phyloP scores from a whole-genome alignment of 2,113 vertebrate genomes.

The Tachycineta bicolor region DNA sequence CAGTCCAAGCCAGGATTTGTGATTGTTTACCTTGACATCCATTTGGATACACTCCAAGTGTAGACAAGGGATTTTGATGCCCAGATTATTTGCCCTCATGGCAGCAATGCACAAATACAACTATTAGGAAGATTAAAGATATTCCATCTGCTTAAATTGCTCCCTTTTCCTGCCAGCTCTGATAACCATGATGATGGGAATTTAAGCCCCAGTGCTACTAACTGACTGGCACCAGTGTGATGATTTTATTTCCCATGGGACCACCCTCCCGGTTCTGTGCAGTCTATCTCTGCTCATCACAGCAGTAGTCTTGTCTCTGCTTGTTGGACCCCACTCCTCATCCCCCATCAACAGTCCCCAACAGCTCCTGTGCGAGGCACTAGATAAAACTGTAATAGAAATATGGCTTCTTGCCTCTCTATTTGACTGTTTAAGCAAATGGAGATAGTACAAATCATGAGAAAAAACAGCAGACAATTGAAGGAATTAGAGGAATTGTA shows the following conservation, averaged over 20 bases:
- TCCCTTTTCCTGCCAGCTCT: conserved; percentile 38
- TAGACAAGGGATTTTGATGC: conserved; percentile 62
- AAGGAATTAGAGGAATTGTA: conserved; percentile 30
- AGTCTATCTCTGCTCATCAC: neutral
- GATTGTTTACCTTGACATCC: conserved; percentile 52
- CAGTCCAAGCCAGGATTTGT: conserved; percentile 28
- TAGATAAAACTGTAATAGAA: neutral
- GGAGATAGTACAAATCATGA: neutral
- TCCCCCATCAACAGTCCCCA: neutral
- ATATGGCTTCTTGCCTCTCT: neutral
- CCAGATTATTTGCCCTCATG: conserved; percentile 52
- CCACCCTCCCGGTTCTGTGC: neutral
- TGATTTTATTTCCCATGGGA: neutral
- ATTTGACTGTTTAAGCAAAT: neutral
- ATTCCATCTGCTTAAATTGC: conserved; percentile 52
- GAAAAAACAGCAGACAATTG: conserved; percentile 14
- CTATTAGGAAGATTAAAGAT: conserved; percentile 33
- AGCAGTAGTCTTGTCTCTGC: neutral
- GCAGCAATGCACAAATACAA: conserved; percentile 25
- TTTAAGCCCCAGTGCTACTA: conserved; percentile 22
- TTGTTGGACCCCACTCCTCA: neutral
- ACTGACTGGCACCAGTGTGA: neutral
- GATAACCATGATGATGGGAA: conserved; percentile 13
- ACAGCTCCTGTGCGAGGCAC: neutral
- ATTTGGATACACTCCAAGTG: conserved; percentile 54